Conservation (phyloP, 2,888 invertebrate species). For the Agrochola circellaris region DNA sequence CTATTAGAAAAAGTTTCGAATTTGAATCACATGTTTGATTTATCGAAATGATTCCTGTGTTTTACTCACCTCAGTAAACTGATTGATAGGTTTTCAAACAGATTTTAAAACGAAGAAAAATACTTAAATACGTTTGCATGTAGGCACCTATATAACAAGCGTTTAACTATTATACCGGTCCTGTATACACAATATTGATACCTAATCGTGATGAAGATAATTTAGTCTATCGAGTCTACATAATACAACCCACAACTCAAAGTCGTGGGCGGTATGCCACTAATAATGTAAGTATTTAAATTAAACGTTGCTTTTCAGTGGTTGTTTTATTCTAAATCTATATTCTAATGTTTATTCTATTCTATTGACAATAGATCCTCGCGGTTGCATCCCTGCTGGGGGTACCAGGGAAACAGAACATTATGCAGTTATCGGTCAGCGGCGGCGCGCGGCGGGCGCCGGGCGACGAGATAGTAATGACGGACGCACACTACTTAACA, state of each 20-base stretch:
- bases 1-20: slow-evolving; percentile 26
- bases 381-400: background rate
- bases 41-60: background rate
- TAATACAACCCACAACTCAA: background rate
- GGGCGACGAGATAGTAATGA: background rate
- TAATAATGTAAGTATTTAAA: background rate
- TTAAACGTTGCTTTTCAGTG: background rate
- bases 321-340: background rate
- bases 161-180: no score
- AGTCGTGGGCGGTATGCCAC: slow-evolving; percentile 3
- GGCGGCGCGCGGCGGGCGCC: slow-evolving; percentile 29
- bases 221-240: slow-evolving; percentile 1
- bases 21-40: slow-evolving; percentile 3
- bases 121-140: background rate
- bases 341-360: background rate
- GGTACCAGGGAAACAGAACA: slow-evolving; percentile 10
- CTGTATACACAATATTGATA: background rate
- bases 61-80: background rate
- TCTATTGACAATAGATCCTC: slow-evolving; percentile 1
- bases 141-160: background rate
- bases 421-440: slow-evolving; percentile 39
- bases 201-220: slow-evolving; percentile 18
- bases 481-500: background rate
- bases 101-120: background rate
- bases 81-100: background rate